phyloP scores from a whole-genome alignment of 2,113 vertebrate species.

The Pygoscelis adeliae region DNA sequence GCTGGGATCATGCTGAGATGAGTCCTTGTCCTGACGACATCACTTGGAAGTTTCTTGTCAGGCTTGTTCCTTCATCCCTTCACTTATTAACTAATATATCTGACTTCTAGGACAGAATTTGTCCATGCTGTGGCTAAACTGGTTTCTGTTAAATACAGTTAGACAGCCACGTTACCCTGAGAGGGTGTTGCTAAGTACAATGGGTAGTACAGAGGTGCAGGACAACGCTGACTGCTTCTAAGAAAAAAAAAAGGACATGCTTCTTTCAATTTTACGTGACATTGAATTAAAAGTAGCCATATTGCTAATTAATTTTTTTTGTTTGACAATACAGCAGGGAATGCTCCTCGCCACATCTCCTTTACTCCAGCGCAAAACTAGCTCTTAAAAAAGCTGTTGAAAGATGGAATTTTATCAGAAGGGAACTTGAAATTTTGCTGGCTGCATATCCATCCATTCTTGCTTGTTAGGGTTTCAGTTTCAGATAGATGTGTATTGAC shows the following conservation, averaged over 20 bases:
- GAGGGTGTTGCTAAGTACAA: neutral
- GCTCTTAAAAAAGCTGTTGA: neutral
- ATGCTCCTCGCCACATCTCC: neutral
- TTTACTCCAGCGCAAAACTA: neutral
- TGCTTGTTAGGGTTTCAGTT: neutral
- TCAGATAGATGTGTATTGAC: neutral
- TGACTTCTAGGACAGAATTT: neutral
- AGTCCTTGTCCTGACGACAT: neutral
- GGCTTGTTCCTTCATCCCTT: neutral
- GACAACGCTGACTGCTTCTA: neutral
- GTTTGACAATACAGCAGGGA: neutral
- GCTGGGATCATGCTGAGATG: neutral
- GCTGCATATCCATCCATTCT: neutral
- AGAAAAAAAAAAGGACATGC: neutral
- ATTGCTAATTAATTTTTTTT: neutral
- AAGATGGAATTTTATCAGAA: constrained; percentile 29
- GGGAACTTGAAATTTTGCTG: neutral
- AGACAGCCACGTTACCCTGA: neutral
- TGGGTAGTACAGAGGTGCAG: neutral
- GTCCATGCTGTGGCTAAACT: neutral
- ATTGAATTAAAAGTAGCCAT: neutral
- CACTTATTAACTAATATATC: neutral
- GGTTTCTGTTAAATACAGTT: neutral
- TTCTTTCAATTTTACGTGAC: neutral
- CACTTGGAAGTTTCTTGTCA: neutral